phyloP scores from a whole-genome alignment of 2,797 vertebrate genomes.

The Chaetophractus vellerosus region DNA sequence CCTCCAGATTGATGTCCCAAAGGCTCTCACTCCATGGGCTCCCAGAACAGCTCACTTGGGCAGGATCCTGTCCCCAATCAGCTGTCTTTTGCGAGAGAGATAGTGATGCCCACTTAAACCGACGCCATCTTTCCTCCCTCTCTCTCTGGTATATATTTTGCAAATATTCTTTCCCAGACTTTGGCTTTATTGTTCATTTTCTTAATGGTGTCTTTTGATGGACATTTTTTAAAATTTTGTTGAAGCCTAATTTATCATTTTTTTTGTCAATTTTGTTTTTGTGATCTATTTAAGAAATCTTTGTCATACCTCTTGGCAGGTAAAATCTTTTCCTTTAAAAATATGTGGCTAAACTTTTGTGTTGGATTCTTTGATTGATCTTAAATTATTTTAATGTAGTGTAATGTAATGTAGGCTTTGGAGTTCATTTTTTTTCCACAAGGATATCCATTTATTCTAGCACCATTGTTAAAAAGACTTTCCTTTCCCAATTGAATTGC shows the following conservation, averaged over 20 bases:
- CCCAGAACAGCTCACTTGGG: too few relatives aligned
- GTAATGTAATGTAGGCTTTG: neutral
- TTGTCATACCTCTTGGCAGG: neutral
- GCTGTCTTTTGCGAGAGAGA: too few relatives aligned
- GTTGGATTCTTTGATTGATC: neutral
- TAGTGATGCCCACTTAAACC: too few relatives aligned
- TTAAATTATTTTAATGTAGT: constrained; percentile 16
- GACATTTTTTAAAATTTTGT: neutral
- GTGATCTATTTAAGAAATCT: neutral
- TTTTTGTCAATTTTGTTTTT: neutral
- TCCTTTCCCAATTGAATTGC: neutral
- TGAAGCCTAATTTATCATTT: neutral
- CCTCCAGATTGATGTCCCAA: too few relatives aligned
- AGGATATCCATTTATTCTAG: neutral
- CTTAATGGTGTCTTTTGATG: neutral
- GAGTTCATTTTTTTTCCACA: neutral
- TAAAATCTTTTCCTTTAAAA: constrained; percentile 39
- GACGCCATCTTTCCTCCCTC: too few relatives aligned
- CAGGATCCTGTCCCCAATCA: too few relatives aligned
- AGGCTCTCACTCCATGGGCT: too few relatives aligned
- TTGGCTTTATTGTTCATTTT: neutral
- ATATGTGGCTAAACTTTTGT: neutral
- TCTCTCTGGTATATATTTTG: neutral
- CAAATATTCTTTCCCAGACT: neutral
- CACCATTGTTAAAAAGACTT: neutral